Evolutionary conservation across 1,140 invertebrate species (phyloP).

Genomic region (Leptestheria dahalacensis): DNA sequence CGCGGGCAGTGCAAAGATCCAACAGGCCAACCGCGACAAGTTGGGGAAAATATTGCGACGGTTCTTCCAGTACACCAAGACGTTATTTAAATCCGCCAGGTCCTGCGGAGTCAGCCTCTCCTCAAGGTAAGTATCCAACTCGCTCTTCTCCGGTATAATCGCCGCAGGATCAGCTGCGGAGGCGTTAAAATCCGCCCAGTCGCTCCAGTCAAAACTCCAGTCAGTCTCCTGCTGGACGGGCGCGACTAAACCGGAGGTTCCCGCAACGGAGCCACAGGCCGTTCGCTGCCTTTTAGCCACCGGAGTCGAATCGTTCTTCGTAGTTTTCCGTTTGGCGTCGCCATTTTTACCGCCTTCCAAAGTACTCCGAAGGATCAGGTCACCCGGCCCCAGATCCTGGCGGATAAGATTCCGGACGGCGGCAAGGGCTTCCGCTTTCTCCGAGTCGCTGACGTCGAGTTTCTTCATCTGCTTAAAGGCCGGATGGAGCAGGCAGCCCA

Average conservation of each 20-base stretch:
- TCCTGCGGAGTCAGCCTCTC: slow-evolving; percentile 11
- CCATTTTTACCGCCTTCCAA: neutral
- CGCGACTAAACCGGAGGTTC: neutral
- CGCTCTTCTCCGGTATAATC: slow-evolving; percentile 8
- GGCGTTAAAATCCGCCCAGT: slow-evolving; percentile 7
- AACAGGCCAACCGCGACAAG: slow-evolving; percentile 8
- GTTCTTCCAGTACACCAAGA: slow-evolving; percentile 11
- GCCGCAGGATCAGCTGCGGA: slow-evolving; percentile 1
- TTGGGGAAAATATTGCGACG: neutral
- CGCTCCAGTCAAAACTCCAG: neutral
- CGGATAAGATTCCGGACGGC: slow-evolving; percentile 1
- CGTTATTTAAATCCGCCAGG: slow-evolving; percentile 9
- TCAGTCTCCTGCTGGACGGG: neutral
- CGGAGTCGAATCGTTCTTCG: neutral
- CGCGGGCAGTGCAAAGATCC: slow-evolving; percentile 12
- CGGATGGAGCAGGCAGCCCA: slow-evolving; percentile 11
- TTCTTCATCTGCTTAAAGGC: slow-evolving; percentile 11
- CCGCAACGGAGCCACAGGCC: neutral
- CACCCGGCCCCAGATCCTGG: neutral
- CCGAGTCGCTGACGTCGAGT: slow-evolving; percentile 8
- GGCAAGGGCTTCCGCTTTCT: slow-evolving; percentile 6
- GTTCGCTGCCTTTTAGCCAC: slow-evolving; percentile 5
- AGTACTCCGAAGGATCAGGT: neutral
- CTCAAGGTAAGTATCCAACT: slow-evolving; percentile 13
- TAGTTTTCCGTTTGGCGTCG: slow-evolving; percentile 5